Percentiles rank a stretch among this genome's conserved stretches.
These are phyloP conservation scores for Athalia circularis DNA, from an alignment of 2,888 invertebrate genomes.

Conservation along the genomic window DNA sequence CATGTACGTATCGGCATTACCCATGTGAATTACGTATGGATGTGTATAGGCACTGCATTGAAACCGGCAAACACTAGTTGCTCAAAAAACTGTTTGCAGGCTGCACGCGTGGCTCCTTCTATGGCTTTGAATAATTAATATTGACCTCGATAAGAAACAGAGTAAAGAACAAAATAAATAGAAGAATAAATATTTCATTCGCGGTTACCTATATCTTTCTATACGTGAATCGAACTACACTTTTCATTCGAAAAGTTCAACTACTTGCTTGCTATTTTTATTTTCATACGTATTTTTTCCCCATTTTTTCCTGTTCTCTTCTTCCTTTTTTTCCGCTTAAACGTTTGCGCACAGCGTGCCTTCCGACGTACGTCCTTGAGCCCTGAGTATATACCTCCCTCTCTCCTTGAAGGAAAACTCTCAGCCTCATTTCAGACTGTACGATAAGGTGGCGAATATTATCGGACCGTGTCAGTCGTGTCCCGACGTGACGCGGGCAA, in stretches of 20 bases:
- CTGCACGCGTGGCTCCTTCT: too few species aligned
- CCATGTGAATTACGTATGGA: too few species aligned
- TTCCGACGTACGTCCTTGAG: constrained; percentile 18
- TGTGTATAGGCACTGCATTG: too few species aligned
- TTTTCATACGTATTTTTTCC: background rate
- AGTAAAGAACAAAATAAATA: too few species aligned
- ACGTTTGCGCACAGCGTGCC: constrained; percentile 4
- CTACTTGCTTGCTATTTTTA: background rate
- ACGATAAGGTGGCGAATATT: constrained; percentile 36
- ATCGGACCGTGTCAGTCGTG: constrained; percentile 27
- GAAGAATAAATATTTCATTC: background rate
- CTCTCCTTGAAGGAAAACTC: background rate
- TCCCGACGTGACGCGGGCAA: background rate
- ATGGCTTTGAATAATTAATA: too few species aligned
- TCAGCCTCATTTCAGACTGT: constrained; percentile 24
- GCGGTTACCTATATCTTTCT: background rate
- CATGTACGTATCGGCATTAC: too few species aligned
- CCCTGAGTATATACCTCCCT: constrained; percentile 6
- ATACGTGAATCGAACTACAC: too few species aligned
- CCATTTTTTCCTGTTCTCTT: background rate
- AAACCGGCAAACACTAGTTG: too few species aligned
- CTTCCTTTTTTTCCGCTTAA: background rate
- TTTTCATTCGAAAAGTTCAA: background rate
- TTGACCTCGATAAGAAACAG: too few species aligned
- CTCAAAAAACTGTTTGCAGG: too few species aligned